Evolutionary conservation across 2,113 vertebrate species (phyloP).

Genomic region (Triplophysa siluroides): DNA sequence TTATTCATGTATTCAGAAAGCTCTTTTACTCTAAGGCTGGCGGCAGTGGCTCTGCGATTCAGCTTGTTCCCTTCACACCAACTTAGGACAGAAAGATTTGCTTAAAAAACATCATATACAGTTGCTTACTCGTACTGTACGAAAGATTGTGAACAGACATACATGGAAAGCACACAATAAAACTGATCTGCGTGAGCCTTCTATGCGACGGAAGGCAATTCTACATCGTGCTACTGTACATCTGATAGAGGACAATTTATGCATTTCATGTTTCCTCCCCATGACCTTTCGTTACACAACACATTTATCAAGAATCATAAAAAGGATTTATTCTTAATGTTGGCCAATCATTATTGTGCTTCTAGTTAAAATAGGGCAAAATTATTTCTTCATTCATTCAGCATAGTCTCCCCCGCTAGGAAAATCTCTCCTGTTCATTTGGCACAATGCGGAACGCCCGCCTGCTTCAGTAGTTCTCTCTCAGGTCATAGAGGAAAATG

Average conservation of each 20-base stretch:
- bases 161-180: constrained; percentile 17
- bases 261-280: constrained; percentile 11
- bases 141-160: constrained; percentile 34
- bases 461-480: background rate
- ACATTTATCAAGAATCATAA: constrained; percentile 36
- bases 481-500: constrained; percentile 19
- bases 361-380: constrained; percentile 15
- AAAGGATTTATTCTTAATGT: background rate
- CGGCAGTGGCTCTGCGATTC: constrained; percentile 29
- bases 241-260: constrained; percentile 22
- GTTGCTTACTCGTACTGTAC: constrained; percentile 23
- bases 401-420: background rate
- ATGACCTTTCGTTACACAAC: constrained; percentile 28
- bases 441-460: background rate
- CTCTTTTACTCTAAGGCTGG: constrained; percentile 45
- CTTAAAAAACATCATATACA: constrained; percentile 18
- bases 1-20: constrained; percentile 48
- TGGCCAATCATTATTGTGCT: constrained; percentile 27
- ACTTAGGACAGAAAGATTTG: constrained; percentile 11
- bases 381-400: constrained; percentile 13
- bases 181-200: constrained; percentile 14
- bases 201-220: constrained; percentile 16
- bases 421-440: constrained; percentile 17
- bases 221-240: background rate
- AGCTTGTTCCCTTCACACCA: constrained; percentile 19